Evolutionary conservation across 2,888 invertebrate species (phyloP).

Genomic region (Euzetes globulus): DNA sequence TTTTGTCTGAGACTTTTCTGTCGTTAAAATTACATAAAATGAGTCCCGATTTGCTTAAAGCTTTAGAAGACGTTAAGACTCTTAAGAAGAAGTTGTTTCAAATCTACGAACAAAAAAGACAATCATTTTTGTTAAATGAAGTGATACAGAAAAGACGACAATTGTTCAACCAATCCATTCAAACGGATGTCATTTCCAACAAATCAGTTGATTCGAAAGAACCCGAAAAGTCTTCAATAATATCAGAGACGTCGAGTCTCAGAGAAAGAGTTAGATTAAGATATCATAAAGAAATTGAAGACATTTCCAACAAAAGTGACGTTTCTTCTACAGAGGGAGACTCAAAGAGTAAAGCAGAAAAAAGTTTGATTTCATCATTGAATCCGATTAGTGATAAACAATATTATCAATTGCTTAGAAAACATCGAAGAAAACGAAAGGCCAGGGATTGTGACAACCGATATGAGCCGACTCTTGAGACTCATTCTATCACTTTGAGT

Average conservation of each 20-base stretch:
- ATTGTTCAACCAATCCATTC: conserved; percentile 17
- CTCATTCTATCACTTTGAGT: conserved; percentile 46
- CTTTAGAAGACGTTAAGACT: conserved; percentile 25
- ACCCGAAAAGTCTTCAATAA: background rate
- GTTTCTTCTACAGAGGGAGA: background rate
- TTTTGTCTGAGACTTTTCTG: background rate
- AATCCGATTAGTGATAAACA: conserved; percentile 57
- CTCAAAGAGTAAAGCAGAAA: background rate
- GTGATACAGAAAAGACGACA: conserved; percentile 15
- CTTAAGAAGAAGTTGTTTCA: conserved; percentile 21
- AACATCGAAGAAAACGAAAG: conserved; percentile 61
- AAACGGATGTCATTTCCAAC: background rate
- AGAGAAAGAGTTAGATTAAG: conserved; percentile 1
- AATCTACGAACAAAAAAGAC: conserved; percentile 29
- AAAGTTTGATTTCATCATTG: conserved; percentile 39
- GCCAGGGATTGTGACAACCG: conserved; percentile 52
- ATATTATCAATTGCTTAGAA: conserved; percentile 60
- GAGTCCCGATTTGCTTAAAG: conserved; percentile 26
- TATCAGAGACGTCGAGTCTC: conserved; percentile 9
- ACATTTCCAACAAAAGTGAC: background rate
- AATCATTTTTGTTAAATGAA: conserved; percentile 22
- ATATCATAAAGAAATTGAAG: background rate
- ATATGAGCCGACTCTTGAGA: conserved; percentile 13
- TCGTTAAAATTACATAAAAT: conserved; percentile 17
- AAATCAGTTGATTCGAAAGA: background rate